Percentiles rank a stretch among this genome's conserved stretches.
These are phyloP conservation scores for Bembecia ichneumoniformis DNA, from an alignment of 2,888 invertebrate species.

Conservation along the genomic window DNA sequence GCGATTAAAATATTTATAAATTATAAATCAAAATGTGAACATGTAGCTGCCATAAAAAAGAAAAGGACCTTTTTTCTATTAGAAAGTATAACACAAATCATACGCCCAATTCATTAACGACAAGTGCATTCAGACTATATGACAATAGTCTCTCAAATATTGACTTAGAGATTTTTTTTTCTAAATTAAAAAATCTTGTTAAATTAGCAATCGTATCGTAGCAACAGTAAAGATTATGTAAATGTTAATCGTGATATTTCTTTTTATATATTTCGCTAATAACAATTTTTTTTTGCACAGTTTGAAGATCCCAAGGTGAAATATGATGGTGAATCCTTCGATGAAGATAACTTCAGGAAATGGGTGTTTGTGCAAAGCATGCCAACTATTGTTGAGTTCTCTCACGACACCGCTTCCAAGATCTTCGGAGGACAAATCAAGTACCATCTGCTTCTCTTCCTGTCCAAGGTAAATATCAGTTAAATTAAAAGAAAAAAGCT, in stretches of 20 bases:
- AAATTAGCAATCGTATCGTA: neutral
- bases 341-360: slow-evolving; percentile 79
- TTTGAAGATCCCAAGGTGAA: slow-evolving; percentile 88
- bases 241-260: slow-evolving; percentile 2
- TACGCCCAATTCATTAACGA: too few relatives aligned
- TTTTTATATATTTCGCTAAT: slow-evolving; percentile 1
- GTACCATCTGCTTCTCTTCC: slow-evolving; percentile 95
- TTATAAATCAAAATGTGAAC: too few relatives aligned
- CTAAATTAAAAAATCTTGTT: neutral
- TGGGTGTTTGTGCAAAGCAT: slow-evolving; percentile 89
- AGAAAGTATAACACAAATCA: too few relatives aligned
- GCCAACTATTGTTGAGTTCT: slow-evolving; percentile 95
- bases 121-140: too few relatives aligned
- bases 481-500: too few relatives aligned
- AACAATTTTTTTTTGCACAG: slow-evolving; percentile 47
- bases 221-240: neutral
- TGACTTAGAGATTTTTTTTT: neutral
- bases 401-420: slow-evolving; percentile 96
- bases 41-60: too few relatives aligned
- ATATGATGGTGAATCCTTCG: slow-evolving; percentile 77
- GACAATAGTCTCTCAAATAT: too few relatives aligned
- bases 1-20: too few relatives aligned
- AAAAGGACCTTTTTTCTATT: too few relatives aligned
- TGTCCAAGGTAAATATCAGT: slow-evolving; percentile 78
- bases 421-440: slow-evolving; percentile 99